phyloP scores from a whole-genome alignment of 2,888 invertebrate species.

The Fragum whitleyi region DNA sequence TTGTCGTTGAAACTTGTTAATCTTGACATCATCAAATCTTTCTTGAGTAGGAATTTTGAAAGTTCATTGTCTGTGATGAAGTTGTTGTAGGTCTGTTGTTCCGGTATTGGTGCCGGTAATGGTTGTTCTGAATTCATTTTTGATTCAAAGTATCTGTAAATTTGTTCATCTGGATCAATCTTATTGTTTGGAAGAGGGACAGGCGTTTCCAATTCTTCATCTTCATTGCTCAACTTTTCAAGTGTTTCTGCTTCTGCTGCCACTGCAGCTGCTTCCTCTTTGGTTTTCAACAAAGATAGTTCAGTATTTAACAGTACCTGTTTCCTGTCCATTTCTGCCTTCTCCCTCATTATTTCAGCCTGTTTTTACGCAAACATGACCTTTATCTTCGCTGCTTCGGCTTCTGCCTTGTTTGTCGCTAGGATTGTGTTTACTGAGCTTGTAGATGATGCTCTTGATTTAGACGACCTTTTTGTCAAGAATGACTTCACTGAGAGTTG shows the following conservation, averaged over 20 bases:
- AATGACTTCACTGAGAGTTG: too few species aligned
- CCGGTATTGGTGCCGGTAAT: not conserved
- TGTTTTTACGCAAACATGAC: not conserved
- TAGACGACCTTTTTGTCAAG: too few species aligned
- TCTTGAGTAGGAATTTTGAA: conserved; percentile 17
- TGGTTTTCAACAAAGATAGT: not conserved
- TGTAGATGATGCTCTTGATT: too few species aligned
- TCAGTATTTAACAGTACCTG: not conserved
- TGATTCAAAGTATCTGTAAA: not conserved
- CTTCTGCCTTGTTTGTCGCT: not conserved
- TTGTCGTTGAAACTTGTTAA: conserved; percentile 35
- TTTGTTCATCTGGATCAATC: not conserved
- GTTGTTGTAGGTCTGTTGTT: not conserved
- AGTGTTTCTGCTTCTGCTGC: not conserved
- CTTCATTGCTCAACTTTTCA: not conserved
- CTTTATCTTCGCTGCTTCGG: conserved; percentile 3
- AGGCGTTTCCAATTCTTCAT: not conserved
- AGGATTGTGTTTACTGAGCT: too few species aligned
- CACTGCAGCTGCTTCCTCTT: not conserved
- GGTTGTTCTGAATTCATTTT: not conserved
- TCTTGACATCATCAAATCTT: conserved; percentile 45
- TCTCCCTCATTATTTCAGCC: not conserved
- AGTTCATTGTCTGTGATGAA: not conserved
- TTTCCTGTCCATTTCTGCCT: not conserved
- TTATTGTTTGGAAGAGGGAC: not conserved